A percentile compares a stretch with the other conserved stretches of the same genome.
Evolutionary conservation across 1,140 invertebrate genomes (phyloP).

Genomic region (Wiebesia pumilae): DNA sequence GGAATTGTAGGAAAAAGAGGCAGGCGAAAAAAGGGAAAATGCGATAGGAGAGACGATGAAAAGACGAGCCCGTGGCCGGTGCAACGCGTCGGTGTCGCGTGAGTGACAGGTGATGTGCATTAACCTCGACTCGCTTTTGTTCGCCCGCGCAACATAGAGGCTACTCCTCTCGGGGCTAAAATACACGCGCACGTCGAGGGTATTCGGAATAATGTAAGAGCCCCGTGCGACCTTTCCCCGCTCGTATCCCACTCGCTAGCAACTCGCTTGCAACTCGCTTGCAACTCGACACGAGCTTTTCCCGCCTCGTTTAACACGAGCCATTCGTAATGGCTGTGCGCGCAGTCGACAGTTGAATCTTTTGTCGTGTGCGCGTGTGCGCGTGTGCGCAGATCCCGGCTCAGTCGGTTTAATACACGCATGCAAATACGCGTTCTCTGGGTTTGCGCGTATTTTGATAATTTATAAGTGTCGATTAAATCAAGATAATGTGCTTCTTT

Average conservation of each 20-base stretch:
- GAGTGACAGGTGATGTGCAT: slow-evolving; percentile 42
- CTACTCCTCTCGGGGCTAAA: neutral
- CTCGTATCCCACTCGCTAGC: neutral
- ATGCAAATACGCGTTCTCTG: neutral
- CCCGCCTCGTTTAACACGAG: slow-evolving; percentile 27
- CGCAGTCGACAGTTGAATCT: neutral
- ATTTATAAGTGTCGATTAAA: no score
- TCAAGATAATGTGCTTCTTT: no score
- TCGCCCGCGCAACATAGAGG: neutral
- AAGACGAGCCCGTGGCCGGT: slow-evolving; percentile 32
- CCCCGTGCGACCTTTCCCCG: neutral
- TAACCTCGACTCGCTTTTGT: slow-evolving; percentile 35
- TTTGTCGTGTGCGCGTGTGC: slow-evolving; percentile 26
- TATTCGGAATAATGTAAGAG: slow-evolving; percentile 40
- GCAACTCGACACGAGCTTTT: slow-evolving; percentile 37
- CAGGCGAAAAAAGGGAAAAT: neutral
- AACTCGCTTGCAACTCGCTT: neutral
- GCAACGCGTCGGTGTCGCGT: slow-evolving; percentile 10
- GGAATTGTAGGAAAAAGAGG: neutral
- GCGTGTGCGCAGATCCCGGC: neutral
- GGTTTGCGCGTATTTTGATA: neutral
- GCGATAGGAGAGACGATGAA: neutral
- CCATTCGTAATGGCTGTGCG: slow-evolving; percentile 21
- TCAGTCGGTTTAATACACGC: neutral
- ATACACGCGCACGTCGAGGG: neutral